Evolutionary conservation across 2,113 vertebrate genomes (phyloP).

Genomic region (Passer montanus): DNA sequence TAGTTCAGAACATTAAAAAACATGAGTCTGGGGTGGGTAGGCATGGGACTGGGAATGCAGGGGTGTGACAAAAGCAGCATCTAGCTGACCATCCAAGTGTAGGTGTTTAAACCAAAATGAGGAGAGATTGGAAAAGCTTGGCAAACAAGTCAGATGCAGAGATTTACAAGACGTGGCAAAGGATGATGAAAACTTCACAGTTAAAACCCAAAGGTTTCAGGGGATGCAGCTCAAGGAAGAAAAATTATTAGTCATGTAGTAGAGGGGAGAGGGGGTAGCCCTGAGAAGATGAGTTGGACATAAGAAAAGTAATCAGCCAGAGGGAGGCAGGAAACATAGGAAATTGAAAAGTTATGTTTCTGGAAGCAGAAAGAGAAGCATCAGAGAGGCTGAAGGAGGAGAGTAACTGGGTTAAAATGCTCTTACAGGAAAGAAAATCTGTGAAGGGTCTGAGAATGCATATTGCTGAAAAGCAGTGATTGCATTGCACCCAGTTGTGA

Average conservation of each 20-base stretch:
- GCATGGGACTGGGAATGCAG: not conserved
- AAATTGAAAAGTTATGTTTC: not conserved
- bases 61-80: not conserved
- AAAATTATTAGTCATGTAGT: not conserved
- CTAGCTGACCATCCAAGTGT: not conserved
- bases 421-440: not conserved
- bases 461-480: not conserved
- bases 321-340: not conserved
- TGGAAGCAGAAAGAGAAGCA: not conserved
- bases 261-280: not conserved
- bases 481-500: not conserved
- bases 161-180: not conserved
- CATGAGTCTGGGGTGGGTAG: rapidly evolving
- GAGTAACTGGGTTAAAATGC: not conserved
- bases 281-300: not conserved
- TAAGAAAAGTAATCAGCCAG: not conserved
- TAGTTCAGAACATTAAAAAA: not conserved
- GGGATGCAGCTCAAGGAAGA: not conserved
- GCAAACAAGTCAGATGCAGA: not conserved
- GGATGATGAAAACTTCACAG: not conserved
- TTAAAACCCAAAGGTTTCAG: not conserved
- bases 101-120: not conserved
- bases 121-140: not conserved
- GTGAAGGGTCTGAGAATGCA: not conserved
- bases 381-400: not conserved